Base-by-base conservation (phyloP, 1,140 invertebrate genomes). In the Kradibia gibbosae region DNA sequence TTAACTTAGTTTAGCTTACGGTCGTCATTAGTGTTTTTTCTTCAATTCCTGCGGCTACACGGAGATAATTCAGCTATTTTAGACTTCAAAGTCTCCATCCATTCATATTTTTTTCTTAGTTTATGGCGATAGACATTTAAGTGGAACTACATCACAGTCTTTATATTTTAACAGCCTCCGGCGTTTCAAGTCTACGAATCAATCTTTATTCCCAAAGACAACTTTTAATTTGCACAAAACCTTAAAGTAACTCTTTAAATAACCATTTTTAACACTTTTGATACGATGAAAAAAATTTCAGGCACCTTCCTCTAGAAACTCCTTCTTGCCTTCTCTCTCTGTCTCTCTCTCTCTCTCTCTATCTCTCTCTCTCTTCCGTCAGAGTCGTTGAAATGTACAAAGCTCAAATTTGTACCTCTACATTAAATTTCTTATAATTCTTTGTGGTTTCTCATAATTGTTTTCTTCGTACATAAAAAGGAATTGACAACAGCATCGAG, bases 1-100 rank as follows among this genome's bases (percentile, higher is more conserved):
- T 55, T n/a, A 25, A 20, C 25, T 28, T 11, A 15, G 22, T 55
- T 31, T 60, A 28, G 10, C 60, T 80, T 42, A 53, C 53, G 71
- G 36, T 53, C 36, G 39, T n/a, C 28, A 8, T 15, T 2, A 72
- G 50, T 28, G n/a, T 86, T 87, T 88, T 22, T 28, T 34, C 10
- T 5, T 31, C n/a, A 31, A 31, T 3, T 39, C 67, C 5, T 7
- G 55, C 53, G 75, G 55, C 55, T n/a, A 70, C 71, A 57, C 70
- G 70, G 60, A 82, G 78, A 87, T 88, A 87, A 88, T 88, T 85
- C 84, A 85, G 85, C 85, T 88, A 88, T 88, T 89, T 89, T 86
- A 48, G 85, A 88, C 88, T 82, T 86, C 85, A 88, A 88, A 89
- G 86, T 85, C 67, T 72, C 67, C 62, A 57, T 71, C 36, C 72